Base-by-base conservation (phyloP, 2,888 invertebrate species). In the Amaurobius ferox region DNA sequence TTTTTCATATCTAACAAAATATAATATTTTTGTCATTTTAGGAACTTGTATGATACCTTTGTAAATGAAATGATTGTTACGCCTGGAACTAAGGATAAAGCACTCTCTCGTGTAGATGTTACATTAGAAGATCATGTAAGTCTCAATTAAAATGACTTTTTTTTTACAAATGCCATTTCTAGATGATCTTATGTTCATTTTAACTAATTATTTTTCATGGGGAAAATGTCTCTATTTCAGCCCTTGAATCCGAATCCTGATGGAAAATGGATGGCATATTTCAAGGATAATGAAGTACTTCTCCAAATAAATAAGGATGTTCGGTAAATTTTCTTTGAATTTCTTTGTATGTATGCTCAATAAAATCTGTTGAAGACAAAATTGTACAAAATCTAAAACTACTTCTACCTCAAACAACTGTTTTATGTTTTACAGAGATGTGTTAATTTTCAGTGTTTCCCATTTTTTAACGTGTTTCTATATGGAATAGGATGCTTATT, bases 211-310 rank as follows among this genome's bases (percentile, higher is more conserved):
- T n/a, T n/a, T n/a, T n/a, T n/a, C n/a, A n/a, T n/a, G n/a, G n/a
- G n/a, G n/a, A n/a, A n/a, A n/a, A n/a, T n/a, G 6, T 35, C 9
- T 55, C 55, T 29, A 64, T 83, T 88, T 91, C 96, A 99, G 94
- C 99, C 99, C 0, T 92, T 99, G 73, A 98, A 96, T 91, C 95
- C 96, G n/a, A 96, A 96, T 90, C 98, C 98, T 0, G 96, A 97
- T 89, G 98, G 98, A 91, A 95, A 97, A 68, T 99, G 99, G 99
- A 95, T 95, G 90, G 95, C 95, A 1, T 99, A 95, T 92, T 99
- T 99, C 92, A 96, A 96, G 91, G 99, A 99, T 91, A 99, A 99
- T 91, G 98, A 99, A 92, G 97, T 98, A 86, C 92, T 99, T 55
- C 92, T 98, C 62, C 99, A 99, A 93, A 99, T 99, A 90, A 98